Conservation (phyloP, 2,888 invertebrate genomes). For the Lasioglossum leucozonium region DNA sequence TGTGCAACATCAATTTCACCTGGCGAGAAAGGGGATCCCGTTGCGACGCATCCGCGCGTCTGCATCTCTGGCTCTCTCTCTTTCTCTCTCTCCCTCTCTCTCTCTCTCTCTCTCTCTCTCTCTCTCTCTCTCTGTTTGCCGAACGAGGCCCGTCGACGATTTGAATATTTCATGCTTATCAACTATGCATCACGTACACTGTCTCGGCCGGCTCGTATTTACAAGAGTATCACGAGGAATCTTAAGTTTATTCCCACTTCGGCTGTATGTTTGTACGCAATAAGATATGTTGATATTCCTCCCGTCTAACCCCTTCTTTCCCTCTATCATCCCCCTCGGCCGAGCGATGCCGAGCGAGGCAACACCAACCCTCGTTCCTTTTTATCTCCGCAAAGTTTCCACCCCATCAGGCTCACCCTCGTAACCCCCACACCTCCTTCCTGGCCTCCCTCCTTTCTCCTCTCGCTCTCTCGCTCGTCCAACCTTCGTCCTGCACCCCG, state of each 20-base stretch:
- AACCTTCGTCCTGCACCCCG: conserved; percentile 49
- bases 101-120: background rate
- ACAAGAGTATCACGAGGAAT: conserved; percentile 75
- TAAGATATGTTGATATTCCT: conserved; percentile 83
- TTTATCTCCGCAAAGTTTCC: conserved; percentile 85
- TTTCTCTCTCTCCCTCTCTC: background rate
- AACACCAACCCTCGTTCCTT: conserved; percentile 83
- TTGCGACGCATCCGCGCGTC: background rate
- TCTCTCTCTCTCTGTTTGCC: background rate
- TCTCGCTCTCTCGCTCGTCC: conserved; percentile 20
- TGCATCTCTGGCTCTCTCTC: background rate
- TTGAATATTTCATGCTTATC: conserved; percentile 71
- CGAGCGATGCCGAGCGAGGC: conserved; percentile 72
- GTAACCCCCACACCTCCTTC: conserved; percentile 63
- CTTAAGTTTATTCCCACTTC: conserved; percentile 83
- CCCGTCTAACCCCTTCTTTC: conserved; percentile 73
- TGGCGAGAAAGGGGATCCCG: conserved; percentile 12
- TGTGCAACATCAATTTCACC: conserved; percentile 34
- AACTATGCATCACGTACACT: conserved; percentile 60
- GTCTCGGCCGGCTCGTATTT: conserved; percentile 55
- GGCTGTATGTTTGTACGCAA: conserved; percentile 83
- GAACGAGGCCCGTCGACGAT: conserved; percentile 56
- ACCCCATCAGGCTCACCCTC: conserved; percentile 84
- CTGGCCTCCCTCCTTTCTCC: conserved; percentile 59
- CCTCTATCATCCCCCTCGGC: conserved; percentile 61